Base-by-base conservation (phyloP, 2,888 invertebrate species). In the Thymelicus lineola region DNA sequence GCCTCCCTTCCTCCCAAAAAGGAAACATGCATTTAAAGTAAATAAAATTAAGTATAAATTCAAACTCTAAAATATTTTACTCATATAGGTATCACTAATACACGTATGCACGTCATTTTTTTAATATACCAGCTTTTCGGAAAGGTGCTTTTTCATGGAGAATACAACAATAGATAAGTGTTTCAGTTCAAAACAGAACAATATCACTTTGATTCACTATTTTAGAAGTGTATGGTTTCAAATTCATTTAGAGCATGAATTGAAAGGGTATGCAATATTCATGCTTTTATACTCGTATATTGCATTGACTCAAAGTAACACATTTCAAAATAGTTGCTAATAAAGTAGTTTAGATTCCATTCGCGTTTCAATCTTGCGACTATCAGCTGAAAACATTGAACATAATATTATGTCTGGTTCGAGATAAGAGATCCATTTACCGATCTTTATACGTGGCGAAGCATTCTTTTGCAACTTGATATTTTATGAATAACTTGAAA, bases 281-380 rank as follows among this genome's bases (percentile, higher is more conserved):
- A 10, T 12, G 42, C 42, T 12, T 9, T 38, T 12, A 20, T 20
- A 28, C 28, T 28, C 5, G 1, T 28, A 20, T 20, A 53, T 53
- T 53, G 53, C 20, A 53, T 20, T 10, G 9, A 53, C 75, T 77
- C 80, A 80, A 80, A 83, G 78, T 79, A 80, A 82, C 82, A 84
- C 78, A 80, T 81, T 81, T 79, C 53, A 20, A 53, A 53, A 60
- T 50, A 63, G 63, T 70, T 59, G 59, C 58, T 69, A 53, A 53
- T 53, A 53, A 53, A 53, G 53, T 12, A 20, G 53, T 53, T 53
- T 53, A 78, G 77, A 78, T 76, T 74, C 59, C 59, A 38, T 59
- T 59, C 38, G 35, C 38, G 35, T 42, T 59, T 38, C 59, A 59
- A 42, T 59, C 38, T 42, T 36, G 62, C 36, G 48, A 48, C 17